Evolutionary conservation across 2,113 vertebrate species (phyloP).

Genomic region (Scytalopus superciliaris): DNA sequence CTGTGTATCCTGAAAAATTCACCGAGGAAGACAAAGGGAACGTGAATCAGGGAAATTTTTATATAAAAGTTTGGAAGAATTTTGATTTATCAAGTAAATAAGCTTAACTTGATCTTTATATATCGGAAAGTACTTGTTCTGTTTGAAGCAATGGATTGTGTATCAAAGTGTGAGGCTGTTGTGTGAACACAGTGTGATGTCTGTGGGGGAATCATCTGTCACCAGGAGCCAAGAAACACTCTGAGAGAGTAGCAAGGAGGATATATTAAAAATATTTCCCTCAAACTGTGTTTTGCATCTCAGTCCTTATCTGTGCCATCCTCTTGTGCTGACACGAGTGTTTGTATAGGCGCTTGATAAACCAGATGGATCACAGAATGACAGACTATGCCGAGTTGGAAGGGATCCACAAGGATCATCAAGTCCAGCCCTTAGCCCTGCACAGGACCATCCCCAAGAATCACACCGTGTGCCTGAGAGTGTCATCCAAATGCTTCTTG

Average conservation of each 20-base stretch:
- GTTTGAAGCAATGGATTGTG: not conserved
- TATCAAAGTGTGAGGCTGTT: not conserved
- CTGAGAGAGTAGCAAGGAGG: not conserved
- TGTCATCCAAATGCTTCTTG: not conserved
- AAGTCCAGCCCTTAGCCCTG: not conserved
- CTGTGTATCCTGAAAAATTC: not conserved
- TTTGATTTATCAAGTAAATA: not conserved
- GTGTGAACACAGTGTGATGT: not conserved
- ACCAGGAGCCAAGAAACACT: not conserved
- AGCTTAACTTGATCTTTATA: not conserved
- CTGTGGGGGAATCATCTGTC: not conserved
- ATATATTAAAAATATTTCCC: not conserved
- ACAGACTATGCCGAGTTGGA: not conserved
- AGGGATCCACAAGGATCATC: not conserved
- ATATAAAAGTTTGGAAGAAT: not conserved
- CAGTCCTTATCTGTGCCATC: accelerated
- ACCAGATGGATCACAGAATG: not conserved
- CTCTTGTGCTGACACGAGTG: not conserved
- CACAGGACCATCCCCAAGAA: not conserved
- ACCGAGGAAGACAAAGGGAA: not conserved
- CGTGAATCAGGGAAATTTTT: not conserved
- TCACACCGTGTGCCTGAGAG: not conserved
- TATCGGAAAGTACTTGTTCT: not conserved
- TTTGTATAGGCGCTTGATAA: not conserved
- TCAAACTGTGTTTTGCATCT: not conserved